A percentile compares a stretch with the other conserved stretches of the same genome.
These are phyloP conservation scores for Recurvirostra avosetta DNA, from an alignment of 2,113 vertebrate species.

Conservation along the genomic window DNA sequence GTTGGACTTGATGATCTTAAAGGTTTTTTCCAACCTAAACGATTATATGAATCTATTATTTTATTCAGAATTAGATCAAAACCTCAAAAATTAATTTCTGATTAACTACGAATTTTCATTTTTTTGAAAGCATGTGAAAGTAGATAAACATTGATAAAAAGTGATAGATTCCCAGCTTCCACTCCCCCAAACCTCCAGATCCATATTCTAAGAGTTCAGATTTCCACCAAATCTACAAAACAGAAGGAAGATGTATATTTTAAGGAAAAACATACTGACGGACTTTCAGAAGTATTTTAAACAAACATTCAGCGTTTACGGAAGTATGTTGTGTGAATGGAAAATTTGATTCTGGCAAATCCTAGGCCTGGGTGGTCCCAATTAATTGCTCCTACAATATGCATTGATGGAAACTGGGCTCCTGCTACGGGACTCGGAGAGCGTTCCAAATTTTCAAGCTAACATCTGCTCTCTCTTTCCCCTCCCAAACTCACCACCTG, in stretches of 20 bases:
- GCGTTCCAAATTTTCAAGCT: conserved; percentile 22
- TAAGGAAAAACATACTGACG: not conserved
- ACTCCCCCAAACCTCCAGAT: not conserved
- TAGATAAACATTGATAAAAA: not conserved
- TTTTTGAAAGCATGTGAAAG: not conserved
- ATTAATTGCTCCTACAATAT: conserved; percentile 60
- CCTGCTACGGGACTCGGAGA: not conserved
- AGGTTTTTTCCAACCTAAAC: not conserved
- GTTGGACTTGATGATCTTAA: not conserved
- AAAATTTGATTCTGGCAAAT: conserved; percentile 39
- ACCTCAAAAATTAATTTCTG: not conserved
- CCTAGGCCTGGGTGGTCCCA: conserved; percentile 2
- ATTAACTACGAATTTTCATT: not conserved
- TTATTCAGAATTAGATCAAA: not conserved
- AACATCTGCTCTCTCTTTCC: conserved; percentile 54
- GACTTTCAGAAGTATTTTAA: not conserved
- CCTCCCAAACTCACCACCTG: conserved; percentile 44
- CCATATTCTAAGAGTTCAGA: not conserved
- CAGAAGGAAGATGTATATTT: not conserved
- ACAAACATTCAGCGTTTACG: not conserved
- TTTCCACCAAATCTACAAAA: not conserved
- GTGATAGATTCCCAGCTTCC: not conserved
- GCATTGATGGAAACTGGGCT: conserved; percentile 61
- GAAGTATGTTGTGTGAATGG: not conserved
- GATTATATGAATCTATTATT: not conserved